These are phyloP conservation scores for Syritta pipiens DNA, from an alignment of 2,888 invertebrate genomes.

Conservation along the genomic window DNA sequence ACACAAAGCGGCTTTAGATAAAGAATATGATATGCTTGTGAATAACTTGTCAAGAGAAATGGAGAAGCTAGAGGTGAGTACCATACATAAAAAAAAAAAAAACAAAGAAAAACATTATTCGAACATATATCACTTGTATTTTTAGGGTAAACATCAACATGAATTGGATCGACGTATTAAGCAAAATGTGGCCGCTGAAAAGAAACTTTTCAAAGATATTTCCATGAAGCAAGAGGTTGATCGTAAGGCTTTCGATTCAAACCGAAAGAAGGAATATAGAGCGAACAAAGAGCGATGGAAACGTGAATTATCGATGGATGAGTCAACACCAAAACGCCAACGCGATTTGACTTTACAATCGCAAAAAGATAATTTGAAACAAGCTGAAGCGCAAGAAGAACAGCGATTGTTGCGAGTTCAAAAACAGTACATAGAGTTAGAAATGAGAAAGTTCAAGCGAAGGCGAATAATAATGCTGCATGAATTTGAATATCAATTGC, in stretches of 20 bases:
- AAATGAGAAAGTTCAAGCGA: constrained; percentile 94
- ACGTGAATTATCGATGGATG: constrained; percentile 93
- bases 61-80: constrained; percentile 88
- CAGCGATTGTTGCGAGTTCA: constrained; percentile 92
- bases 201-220: constrained; percentile 95
- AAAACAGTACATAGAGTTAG: constrained; percentile 93
- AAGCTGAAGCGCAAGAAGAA: constrained; percentile 94
- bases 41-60: constrained; percentile 95
- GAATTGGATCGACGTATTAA: constrained; percentile 90
- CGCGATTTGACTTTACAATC: constrained; percentile 93
- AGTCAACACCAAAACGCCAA: constrained; percentile 94
- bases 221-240: constrained; percentile 93
- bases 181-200: constrained; percentile 92
- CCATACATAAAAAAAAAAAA: neutral
- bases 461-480: constrained; percentile 93
- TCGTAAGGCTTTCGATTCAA: constrained; percentile 92
- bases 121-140: too few species aligned
- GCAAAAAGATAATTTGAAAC: constrained; percentile 94
- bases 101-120: too few species aligned
- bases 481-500: constrained; percentile 92
- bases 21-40: constrained; percentile 96
- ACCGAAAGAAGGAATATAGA: constrained; percentile 98
- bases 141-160: constrained; percentile 86
- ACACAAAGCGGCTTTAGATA: constrained; percentile 95
- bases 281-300: constrained; percentile 98